Conservation (phyloP, 2,113 vertebrate genomes). For the Tricholaema leucomelas region DNA sequence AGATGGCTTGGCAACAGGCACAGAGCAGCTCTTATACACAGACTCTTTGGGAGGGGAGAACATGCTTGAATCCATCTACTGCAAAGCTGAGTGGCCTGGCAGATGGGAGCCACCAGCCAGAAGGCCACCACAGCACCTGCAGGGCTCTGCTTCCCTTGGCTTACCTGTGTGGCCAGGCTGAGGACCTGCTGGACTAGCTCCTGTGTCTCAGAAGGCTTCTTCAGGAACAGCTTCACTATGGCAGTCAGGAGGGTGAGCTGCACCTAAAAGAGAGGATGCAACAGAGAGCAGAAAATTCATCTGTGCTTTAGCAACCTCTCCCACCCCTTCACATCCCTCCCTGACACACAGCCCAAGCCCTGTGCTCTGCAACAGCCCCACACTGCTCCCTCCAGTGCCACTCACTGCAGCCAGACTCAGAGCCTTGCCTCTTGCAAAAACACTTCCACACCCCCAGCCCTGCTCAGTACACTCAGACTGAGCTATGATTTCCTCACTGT, state of each 20-base stretch:
- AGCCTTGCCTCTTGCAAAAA: neutral
- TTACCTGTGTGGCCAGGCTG: constrained; percentile 95
- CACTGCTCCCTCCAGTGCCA: neutral
- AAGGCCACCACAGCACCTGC: neutral
- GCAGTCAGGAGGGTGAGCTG: constrained; percentile 94
- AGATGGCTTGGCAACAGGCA: neutral
- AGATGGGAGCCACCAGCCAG: neutral
- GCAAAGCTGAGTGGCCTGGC: neutral
- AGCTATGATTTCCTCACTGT: no score
- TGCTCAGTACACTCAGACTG: neutral
- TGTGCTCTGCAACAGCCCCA: neutral
- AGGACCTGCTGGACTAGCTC: constrained; percentile 96
- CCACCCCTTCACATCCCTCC: neutral
- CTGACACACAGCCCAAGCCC: neutral
- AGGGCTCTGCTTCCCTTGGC: neutral
- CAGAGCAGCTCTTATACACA: neutral
- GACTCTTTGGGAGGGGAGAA: constrained; percentile 74
- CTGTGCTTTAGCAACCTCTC: neutral
- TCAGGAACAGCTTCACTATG: constrained; percentile 95
- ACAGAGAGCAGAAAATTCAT: neutral
- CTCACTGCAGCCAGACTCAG: neutral
- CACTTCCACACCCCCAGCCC: neutral
- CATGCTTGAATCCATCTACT: neutral
- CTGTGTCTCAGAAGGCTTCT: constrained; percentile 97
- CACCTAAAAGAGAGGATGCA: constrained; percentile 75